Percentiles rank a stretch among this genome's conserved stretches.
Conservation (phyloP, 2,888 invertebrate genomes). For the Pristionchus maxplancki region DNA sequence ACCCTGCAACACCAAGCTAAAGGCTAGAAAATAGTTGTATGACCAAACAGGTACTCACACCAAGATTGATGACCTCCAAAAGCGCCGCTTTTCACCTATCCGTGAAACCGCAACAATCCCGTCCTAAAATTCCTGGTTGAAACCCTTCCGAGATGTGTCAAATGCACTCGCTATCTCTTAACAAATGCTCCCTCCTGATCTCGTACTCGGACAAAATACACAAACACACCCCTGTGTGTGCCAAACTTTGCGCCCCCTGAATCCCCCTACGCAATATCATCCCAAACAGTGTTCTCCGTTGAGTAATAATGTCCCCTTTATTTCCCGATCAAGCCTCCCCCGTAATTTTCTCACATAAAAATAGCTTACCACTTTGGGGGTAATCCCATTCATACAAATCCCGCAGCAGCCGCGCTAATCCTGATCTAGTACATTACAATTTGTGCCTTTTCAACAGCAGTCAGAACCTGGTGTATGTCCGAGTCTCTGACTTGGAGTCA, state of each 20-base stretch:
- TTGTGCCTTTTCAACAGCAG: too few species aligned
- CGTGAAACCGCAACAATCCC: not conserved
- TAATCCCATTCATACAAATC: not conserved
- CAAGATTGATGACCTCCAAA: too few species aligned
- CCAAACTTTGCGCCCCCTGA: not conserved
- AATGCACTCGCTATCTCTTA: not conserved
- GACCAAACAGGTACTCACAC: too few species aligned
- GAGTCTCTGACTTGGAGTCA: too few species aligned
- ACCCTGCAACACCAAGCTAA: too few species aligned
- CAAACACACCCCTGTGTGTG: not conserved
- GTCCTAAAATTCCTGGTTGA: not conserved
- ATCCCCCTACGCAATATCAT: constrained; percentile 4
- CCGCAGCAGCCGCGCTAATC: not conserved
- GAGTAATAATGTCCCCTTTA: not conserved
- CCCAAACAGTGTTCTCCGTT: not conserved
- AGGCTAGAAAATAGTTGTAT: too few species aligned
- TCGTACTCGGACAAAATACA: not conserved
- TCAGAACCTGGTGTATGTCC: too few species aligned
- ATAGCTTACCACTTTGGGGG: not conserved
- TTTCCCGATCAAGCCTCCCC: not conserved
- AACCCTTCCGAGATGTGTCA: not conserved
- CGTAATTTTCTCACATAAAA: not conserved
- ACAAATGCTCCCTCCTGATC: not conserved
- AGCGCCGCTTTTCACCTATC: not conserved
- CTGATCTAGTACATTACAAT: too few species aligned